phyloP scores from a whole-genome alignment of 2,113 vertebrate species.

The cattle (Bos taurus) region ARS-UCD2.0 NC_037328.1:146473501-146474000 shows the following conservation, averaged over 20 bases:
- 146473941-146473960: neutral
- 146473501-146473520: neutral
- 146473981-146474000: neutral
- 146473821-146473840: neutral
- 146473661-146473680: neutral
- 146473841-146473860: neutral
- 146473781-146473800: neutral
- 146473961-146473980: neutral
- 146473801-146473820: neutral
- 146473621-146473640: rapidly evolving
- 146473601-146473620: neutral
- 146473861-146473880: neutral
- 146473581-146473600: neutral
- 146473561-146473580: neutral
- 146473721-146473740: neutral
- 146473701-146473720: neutral
- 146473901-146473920: neutral
- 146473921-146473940: neutral
- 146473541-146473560: neutral
- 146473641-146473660: neutral
- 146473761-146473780: neutral
- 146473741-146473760: neutral
- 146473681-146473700: neutral
- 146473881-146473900: neutral
- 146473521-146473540: neutral